Base-by-base conservation (phyloP, 2,113 vertebrate species). In the Oncorhynchus tshawytscha region DNA sequence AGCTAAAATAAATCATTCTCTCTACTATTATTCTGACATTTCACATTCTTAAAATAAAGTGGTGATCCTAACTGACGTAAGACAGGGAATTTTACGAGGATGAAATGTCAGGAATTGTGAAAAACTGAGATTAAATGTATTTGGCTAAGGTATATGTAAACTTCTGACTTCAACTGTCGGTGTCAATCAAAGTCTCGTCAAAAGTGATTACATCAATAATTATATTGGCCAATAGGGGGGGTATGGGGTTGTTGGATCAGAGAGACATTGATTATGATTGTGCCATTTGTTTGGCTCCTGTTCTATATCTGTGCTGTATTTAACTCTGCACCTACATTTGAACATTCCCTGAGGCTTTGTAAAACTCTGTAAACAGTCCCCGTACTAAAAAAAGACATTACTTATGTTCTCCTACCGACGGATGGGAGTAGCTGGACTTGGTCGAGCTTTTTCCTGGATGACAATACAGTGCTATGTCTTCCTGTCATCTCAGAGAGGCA, bases 361-460 rank as follows among this genome's bases (percentile, higher is more conserved):
- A 62, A 27, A 79, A 48, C 68, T 25, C 71, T 77, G 70, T 67
- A 59, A 70, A 75, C 57, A 5, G 60, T 73, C 34, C 29, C 49
- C 22, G 8, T 73, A 11, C 90, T 91, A 90, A 90, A 90, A 84
- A 81, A 85, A 90, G 84, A 80, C 81, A 65, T 31, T 11, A 73
- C 80, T 69, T 73, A 4, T 13, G 25, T 67, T 29, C 4, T 78
- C 82, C 83, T 74, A 70, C 24, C 29, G 77, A 59, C 74, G 90
- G 89, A 91, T 90, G 85, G 91, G 90, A 90, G 86, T 82, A 45
- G 81, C 81, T 81, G 72, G 75, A 76, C 71, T 71, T n/a, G 68
- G 76, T 73, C 67, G 1, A 1, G 80, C 77, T 12, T 20, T 87
- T 88, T 87, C 82, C 84, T 91, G 88, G 79, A 90, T 87, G 87